Conservation (phyloP, 2,113 vertebrate species). For the Oreochromis aureus region DNA sequence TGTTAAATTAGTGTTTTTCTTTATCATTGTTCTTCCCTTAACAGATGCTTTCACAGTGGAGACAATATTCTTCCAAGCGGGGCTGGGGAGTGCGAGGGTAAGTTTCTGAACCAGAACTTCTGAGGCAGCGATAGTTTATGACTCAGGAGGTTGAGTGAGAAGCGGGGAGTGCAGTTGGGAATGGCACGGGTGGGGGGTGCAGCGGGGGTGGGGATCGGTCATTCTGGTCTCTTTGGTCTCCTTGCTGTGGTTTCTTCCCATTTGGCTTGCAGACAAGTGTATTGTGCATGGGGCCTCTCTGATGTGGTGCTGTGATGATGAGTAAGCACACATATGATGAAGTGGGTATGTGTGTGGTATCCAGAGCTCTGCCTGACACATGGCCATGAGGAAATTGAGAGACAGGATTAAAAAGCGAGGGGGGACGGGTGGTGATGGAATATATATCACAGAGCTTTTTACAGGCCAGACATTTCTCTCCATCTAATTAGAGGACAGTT, state of each 20-base stretch:
- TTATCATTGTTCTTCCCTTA: constrained; percentile 11
- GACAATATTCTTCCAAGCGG: neutral
- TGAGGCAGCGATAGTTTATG: constrained; percentile 40
- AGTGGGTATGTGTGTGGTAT: constrained; percentile 46
- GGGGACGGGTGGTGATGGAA: neutral
- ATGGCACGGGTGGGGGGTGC: neutral
- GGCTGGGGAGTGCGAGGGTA: neutral
- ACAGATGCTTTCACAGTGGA: constrained; percentile 13
- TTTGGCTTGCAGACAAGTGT: constrained; percentile 58
- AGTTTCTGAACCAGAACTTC: constrained; percentile 21
- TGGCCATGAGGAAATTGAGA: constrained; percentile 29
- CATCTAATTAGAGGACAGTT: constrained; percentile 53
- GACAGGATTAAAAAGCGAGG: neutral
- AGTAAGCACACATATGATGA: constrained; percentile 56
- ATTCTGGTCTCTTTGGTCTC: constrained; percentile 39
- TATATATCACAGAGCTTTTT: constrained; percentile 45
- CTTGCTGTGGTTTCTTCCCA: constrained; percentile 55
- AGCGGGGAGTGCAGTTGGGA: neutral
- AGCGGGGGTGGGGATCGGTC: neutral
- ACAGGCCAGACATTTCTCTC: constrained; percentile 25
- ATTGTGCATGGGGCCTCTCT: constrained; percentile 48
- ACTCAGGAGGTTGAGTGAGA: constrained; percentile 21
- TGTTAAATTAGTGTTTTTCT: constrained; percentile 45
- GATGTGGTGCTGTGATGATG: constrained; percentile 59
- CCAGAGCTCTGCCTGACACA: constrained; percentile 52